Conservation (phyloP, 2,113 vertebrate genomes). For the Fregata magnificens region DNA sequence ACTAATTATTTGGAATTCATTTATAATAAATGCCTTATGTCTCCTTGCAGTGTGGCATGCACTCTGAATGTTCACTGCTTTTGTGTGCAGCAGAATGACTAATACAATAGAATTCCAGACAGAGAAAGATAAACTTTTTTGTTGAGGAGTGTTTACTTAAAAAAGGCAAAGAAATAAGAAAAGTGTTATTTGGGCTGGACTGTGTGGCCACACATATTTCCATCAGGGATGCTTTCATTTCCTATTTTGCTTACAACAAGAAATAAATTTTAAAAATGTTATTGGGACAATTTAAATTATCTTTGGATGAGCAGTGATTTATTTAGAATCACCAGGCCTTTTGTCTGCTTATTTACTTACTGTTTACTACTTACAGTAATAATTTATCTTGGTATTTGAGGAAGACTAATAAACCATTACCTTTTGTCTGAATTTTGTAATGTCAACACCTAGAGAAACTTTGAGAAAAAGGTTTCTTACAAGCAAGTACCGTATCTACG, state of each 20-base stretch:
- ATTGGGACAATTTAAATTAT: background rate
- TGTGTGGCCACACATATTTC: background rate
- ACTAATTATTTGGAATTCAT: constrained; percentile 81
- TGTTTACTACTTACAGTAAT: background rate
- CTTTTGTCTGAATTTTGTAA: background rate
- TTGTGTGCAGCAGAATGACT: constrained; percentile 55
- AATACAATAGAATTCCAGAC: constrained; percentile 64
- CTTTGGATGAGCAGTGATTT: background rate
- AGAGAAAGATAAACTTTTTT: constrained; percentile 66
- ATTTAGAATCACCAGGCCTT: background rate
- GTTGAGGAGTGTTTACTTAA: constrained; percentile 42
- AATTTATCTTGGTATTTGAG: background rate
- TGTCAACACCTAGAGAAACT: background rate
- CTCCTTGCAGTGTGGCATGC: constrained; percentile 42
- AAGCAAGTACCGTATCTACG: background rate
- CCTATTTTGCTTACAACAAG: constrained; percentile 10
- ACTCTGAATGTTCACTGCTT: constrained; percentile 40
- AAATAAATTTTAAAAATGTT: background rate
- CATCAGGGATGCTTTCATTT: background rate
- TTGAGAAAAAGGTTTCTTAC: background rate
- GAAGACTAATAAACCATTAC: background rate
- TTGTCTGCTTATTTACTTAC: background rate
- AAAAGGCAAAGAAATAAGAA: constrained; percentile 43
- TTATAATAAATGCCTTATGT: constrained; percentile 82
- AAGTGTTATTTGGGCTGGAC: constrained; percentile 27